phyloP scores from a whole-genome alignment of 2,113 vertebrate genomes.

The Myiopsitta monachus region DNA sequence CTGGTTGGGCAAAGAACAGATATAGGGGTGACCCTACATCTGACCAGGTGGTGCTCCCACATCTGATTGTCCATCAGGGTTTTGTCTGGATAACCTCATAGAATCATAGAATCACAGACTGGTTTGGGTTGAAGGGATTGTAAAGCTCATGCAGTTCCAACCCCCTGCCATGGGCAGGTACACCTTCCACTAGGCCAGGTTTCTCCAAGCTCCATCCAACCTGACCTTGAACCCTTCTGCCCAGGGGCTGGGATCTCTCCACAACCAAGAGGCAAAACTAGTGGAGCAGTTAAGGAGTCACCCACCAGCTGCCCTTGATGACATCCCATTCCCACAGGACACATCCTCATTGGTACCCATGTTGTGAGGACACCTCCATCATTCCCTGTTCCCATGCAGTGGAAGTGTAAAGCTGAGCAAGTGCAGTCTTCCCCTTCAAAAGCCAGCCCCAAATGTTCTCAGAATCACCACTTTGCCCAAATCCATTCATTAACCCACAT shows the following conservation, averaged over 20 bases:
- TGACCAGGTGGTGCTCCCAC: neutral
- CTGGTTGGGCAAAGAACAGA: neutral
- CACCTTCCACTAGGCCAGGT: neutral
- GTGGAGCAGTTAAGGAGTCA: neutral
- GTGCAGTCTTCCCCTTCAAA: neutral
- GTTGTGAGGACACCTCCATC: neutral
- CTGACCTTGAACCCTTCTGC: neutral
- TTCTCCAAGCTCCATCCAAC: neutral
- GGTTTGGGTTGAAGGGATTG: neutral
- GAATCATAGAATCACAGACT: neutral
- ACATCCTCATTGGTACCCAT: neutral
- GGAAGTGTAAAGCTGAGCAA: neutral
- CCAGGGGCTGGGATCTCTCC: neutral
- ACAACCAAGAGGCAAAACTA: neutral
- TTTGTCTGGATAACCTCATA: neutral
- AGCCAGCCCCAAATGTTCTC: neutral
- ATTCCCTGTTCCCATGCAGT: accelerated
- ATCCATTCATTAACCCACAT: neutral
- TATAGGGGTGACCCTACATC: neutral
- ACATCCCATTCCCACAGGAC: neutral
- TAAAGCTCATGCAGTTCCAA: neutral
- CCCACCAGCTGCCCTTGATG: neutral
- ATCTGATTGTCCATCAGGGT: accelerated
- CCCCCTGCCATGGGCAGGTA: neutral
- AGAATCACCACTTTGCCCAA: accelerated